Evolutionary conservation across 1,140 invertebrate genomes (phyloP).

Genomic region (Varroa destructor): DNA sequence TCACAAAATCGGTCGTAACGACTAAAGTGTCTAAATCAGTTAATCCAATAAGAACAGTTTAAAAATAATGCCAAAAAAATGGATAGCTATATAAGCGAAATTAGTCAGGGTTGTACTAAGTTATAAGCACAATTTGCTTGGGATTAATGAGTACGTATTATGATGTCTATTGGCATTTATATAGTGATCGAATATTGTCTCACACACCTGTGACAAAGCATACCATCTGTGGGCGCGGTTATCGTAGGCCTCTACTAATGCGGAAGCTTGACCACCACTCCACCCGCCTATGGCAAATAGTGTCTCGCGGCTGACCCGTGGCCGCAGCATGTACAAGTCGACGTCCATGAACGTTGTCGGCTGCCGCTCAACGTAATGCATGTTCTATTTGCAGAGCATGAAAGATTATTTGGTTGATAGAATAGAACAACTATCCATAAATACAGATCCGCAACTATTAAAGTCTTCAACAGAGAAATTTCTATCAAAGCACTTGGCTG

Average conservation of each 20-base stretch:
- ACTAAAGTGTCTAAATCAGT: too few relatives aligned
- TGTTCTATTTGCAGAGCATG: background rate
- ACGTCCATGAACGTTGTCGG: slow-evolving; percentile 16
- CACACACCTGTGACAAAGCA: background rate
- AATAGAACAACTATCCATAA: background rate
- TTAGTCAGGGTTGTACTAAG: too few relatives aligned
- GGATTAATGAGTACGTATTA: too few relatives aligned
- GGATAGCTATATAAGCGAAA: too few relatives aligned
- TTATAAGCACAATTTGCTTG: too few relatives aligned
- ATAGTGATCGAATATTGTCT: too few relatives aligned
- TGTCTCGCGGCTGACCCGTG: slow-evolving; percentile 5
- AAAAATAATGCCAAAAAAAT: too few relatives aligned
- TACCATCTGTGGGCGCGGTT: slow-evolving; percentile 37
- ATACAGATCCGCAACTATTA: background rate
- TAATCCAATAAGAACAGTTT: too few relatives aligned
- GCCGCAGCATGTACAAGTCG: slow-evolving; percentile 5
- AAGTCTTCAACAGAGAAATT: too few relatives aligned
- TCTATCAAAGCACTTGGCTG: too few relatives aligned
- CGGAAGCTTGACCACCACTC: slow-evolving; percentile 14
- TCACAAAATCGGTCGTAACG: too few relatives aligned
- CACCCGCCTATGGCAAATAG: slow-evolving; percentile 17
- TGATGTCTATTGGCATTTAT: too few relatives aligned
- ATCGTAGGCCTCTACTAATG: slow-evolving; percentile 5
- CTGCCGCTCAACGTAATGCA: background rate
- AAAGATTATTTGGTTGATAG: background rate